phyloP scores from a whole-genome alignment of 2,113 vertebrate species.

The Amblyornis subalaris region DNA sequence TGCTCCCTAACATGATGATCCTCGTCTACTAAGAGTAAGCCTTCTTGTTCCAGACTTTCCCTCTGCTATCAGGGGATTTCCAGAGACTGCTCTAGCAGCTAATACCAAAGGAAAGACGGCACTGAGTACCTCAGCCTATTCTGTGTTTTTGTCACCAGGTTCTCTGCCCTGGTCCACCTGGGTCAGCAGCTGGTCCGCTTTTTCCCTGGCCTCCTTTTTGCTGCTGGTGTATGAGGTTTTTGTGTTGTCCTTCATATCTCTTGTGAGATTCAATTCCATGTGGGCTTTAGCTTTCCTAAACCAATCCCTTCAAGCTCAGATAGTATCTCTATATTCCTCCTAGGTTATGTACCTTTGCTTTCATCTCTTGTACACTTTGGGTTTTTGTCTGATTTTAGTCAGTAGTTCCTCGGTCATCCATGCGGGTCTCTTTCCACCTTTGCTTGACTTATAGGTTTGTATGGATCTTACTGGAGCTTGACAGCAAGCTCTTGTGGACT shows the following conservation, averaged over 20 bases:
- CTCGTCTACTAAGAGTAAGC: neutral
- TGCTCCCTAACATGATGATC: neutral
- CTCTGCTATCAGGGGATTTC: neutral
- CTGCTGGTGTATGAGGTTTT: neutral
- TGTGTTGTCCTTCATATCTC: neutral
- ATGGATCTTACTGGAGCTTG: neutral
- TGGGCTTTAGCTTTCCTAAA: neutral
- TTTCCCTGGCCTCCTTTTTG: neutral
- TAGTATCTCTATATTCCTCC: neutral
- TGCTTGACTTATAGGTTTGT: neutral
- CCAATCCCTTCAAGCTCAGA: neutral
- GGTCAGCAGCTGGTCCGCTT: neutral
- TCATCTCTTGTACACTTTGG: neutral
- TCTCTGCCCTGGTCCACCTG: neutral
- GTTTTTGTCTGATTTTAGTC: neutral
- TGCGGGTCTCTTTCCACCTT: neutral
- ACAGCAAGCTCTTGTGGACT: neutral
- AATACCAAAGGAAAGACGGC: neutral
- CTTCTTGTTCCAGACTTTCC: neutral
- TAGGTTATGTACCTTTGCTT: fast-evolving
- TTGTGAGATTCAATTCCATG: neutral
- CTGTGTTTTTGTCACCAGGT: neutral
- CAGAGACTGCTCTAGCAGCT: neutral
- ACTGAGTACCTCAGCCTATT: neutral
- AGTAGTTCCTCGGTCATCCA: neutral